phyloP scores from a whole-genome alignment of 2,888 invertebrate species.

The Augochlorella aurata region DNA sequence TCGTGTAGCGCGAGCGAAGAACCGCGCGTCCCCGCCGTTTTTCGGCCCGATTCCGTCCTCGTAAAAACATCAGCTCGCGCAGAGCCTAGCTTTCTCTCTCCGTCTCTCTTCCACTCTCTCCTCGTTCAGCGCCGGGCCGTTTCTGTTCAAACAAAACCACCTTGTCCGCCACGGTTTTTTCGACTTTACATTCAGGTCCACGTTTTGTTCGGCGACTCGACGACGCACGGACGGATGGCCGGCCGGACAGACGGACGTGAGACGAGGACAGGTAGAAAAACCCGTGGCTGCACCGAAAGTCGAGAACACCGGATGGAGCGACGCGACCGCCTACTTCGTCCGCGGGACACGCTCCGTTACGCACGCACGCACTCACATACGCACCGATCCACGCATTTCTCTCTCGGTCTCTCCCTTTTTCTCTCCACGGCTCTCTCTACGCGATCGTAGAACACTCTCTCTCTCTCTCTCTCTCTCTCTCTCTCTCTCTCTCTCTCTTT shows the following conservation, averaged over 20 bases:
- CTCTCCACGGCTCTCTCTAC: too few species aligned
- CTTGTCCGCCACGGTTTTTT: conserved; percentile 62
- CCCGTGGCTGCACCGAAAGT: conserved; percentile 59
- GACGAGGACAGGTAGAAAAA: conserved; percentile 64
- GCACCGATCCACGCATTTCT: background rate
- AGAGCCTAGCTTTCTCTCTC: conserved; percentile 2
- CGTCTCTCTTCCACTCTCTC: background rate
- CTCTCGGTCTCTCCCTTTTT: background rate
- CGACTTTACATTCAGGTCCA: conserved; percentile 68
- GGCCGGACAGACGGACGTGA: conserved; percentile 53
- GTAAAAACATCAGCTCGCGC: conserved; percentile 60
- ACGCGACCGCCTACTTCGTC: conserved; percentile 65
- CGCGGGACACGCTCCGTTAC: conserved; percentile 68
- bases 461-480: too few species aligned
- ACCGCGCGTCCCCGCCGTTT: conserved; percentile 40
- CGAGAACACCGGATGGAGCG: conserved; percentile 61
- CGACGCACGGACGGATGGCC: conserved; percentile 40
- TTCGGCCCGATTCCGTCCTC: conserved; percentile 57
- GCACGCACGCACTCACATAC: conserved; percentile 47
- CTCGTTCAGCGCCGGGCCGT: conserved; percentile 27
- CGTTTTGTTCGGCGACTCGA: conserved; percentile 63
- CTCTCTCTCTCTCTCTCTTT: too few species aligned
- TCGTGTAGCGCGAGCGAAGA: conserved; percentile 45
- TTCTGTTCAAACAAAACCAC: conserved; percentile 65
- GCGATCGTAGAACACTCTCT: too few species aligned